These are phyloP conservation scores for Mormyrus lacerda DNA, from an alignment of 2,113 vertebrate genomes.

Conservation along the genomic window DNA sequence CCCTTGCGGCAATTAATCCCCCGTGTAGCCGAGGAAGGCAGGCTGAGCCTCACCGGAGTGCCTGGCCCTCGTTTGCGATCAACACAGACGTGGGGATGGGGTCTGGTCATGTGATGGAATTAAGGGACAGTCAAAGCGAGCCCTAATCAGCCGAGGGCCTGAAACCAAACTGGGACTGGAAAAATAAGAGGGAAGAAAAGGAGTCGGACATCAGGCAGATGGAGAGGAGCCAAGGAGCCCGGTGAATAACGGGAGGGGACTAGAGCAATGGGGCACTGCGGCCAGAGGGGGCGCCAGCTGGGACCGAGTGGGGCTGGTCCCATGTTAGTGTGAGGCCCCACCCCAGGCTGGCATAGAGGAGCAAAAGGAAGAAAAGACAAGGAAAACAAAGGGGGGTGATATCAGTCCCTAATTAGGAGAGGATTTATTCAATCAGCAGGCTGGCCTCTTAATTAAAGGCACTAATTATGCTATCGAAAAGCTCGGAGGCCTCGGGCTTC, in stretches of 20 bases:
- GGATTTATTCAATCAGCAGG: slow-evolving; percentile 74
- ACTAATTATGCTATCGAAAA: slow-evolving; percentile 68
- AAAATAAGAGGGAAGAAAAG: background rate
- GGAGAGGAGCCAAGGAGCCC: background rate
- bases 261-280: background rate
- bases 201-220: background rate
- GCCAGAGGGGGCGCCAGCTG: background rate
- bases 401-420: slow-evolving; percentile 63
- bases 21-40: background rate
- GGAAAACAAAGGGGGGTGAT: slow-evolving; percentile 38
- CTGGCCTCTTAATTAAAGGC: slow-evolving; percentile 69
- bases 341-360: background rate
- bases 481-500: slow-evolving; percentile 42
- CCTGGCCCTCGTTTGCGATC: background rate
- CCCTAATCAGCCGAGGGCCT: background rate
- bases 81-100: background rate
- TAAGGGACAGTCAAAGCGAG: background rate
- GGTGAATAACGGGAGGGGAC: background rate
- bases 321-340: background rate
- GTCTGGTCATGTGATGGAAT: background rate
- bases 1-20: background rate
- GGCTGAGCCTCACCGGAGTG: background rate
- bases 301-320: background rate
- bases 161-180: background rate
- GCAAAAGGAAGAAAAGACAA: background rate